Percentiles rank a stretch among this genome's conserved stretches.
These are phyloP conservation scores for Acleris laterana DNA, from an alignment of 2,888 invertebrate species.

Conservation along the genomic window DNA sequence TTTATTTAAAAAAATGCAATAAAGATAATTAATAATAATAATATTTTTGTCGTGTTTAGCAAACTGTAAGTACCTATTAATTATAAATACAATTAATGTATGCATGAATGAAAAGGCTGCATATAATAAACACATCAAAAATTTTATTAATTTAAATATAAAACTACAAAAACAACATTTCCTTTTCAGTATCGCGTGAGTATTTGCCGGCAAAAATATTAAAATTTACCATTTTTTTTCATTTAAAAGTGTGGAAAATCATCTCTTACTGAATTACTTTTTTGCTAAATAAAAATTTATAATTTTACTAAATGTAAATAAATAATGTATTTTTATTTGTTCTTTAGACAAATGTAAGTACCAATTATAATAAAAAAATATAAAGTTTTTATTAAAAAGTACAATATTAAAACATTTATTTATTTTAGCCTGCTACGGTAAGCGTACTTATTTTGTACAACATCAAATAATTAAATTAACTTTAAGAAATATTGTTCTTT, in stretches of 20 bases:
- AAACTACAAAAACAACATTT: neutral
- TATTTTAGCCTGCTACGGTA: conserved; percentile 26
- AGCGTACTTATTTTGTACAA: neutral
- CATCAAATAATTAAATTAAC: too few relatives aligned
- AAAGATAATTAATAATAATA: neutral
- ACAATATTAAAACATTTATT: neutral
- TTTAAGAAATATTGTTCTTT: too few relatives aligned
- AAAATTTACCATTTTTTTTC: conserved; percentile 20
- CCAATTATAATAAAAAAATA: conserved; percentile 4
- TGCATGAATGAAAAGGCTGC: too few relatives aligned
- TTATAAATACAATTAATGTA: too few relatives aligned
- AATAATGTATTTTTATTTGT: conserved; percentile 3
- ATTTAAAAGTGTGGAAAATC: too few relatives aligned
- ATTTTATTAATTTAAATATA: neutral
- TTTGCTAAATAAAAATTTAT: neutral
- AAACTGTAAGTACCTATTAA: neutral
- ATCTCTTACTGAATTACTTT: neutral
- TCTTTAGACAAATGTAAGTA: conserved; percentile 47
- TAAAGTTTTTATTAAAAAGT: neutral
- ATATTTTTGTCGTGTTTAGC: neutral
- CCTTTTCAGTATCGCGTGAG: conserved; percentile 7
- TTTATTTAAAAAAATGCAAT: neutral
- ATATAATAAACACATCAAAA: too few relatives aligned
- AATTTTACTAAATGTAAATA: neutral
- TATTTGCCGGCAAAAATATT: conserved; percentile 36